A percentile compares a stretch with the other conserved stretches of the same genome.
Evolutionary conservation across 2,113 vertebrate species (phyloP).

Genomic region (Lathamus discolor): DNA sequence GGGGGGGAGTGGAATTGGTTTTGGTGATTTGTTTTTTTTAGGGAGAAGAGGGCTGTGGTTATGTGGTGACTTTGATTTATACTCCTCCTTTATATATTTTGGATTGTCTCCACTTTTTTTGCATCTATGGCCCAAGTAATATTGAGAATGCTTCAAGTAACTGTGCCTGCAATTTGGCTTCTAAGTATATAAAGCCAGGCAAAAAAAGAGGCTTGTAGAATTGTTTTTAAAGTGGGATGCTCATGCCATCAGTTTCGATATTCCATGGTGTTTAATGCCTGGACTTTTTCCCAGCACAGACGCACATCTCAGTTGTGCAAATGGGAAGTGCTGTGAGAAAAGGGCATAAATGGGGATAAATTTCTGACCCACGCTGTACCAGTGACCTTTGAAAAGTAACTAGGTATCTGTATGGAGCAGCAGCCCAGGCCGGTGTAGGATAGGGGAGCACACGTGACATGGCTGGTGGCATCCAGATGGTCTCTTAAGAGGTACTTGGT

Average conservation of each 20-base stretch:
- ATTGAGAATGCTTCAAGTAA: neutral
- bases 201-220: neutral
- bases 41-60: neutral
- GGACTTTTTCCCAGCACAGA: neutral
- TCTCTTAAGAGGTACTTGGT: fast-evolving
- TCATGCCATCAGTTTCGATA: fast-evolving
- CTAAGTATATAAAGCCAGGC: neutral
- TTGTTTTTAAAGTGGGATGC: neutral
- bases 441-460: fast-evolving
- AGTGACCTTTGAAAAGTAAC: neutral
- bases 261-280: neutral
- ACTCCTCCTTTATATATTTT: neutral
- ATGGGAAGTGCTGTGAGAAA: neutral
- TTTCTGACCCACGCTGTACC: neutral
- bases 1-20: neutral
- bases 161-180: neutral
- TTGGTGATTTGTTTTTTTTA: neutral
- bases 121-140: neutral
- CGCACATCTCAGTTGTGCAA: neutral
- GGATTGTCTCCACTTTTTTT: neutral
- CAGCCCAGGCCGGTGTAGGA: neutral
- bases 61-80: neutral
- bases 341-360: neutral
- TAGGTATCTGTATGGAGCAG: fast-evolving
- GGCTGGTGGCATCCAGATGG: neutral